Evolutionary conservation across 2,113 vertebrate genomes (phyloP).

Genomic region (Odontesthes bonariensis): DNA sequence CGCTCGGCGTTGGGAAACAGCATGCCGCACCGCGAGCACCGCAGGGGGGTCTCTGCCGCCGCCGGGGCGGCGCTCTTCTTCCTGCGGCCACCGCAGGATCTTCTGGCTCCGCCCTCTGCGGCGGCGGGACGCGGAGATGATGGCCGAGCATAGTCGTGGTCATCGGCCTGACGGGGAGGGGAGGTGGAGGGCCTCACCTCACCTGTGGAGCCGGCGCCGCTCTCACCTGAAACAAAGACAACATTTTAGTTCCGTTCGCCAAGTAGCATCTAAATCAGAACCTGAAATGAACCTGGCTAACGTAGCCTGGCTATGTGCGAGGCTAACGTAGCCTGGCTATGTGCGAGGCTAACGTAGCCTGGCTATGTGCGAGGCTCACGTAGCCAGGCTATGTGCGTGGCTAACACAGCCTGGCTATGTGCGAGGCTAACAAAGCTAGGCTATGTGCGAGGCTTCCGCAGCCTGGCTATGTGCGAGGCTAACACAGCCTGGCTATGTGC

Average conservation of each 20-base stretch:
- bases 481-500: too few relatives aligned
- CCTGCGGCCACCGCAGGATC: fast-evolving
- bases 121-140: background rate
- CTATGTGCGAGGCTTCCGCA: too few relatives aligned
- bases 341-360: too few relatives aligned
- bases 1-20: constrained; percentile 55
- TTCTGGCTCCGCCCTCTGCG: background rate
- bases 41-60: background rate
- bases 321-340: too few relatives aligned
- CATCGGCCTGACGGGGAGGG: background rate
- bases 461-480: too few relatives aligned
- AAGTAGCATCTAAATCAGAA: too few relatives aligned
- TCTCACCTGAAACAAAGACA: constrained; percentile 25
- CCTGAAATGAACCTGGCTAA: too few relatives aligned
- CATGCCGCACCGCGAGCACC: constrained; percentile 42
- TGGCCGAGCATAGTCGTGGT: constrained; percentile 51
- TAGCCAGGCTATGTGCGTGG: too few relatives aligned
- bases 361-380: too few relatives aligned
- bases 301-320: too few relatives aligned
- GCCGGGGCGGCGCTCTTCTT: fast-evolving
- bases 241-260: background rate
- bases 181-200: background rate
- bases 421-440: too few relatives aligned
- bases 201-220: background rate
- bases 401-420: too few relatives aligned